These are phyloP conservation scores for Pararge aegeria DNA, from an alignment of 1,140 invertebrate genomes.

Conservation along the genomic window DNA sequence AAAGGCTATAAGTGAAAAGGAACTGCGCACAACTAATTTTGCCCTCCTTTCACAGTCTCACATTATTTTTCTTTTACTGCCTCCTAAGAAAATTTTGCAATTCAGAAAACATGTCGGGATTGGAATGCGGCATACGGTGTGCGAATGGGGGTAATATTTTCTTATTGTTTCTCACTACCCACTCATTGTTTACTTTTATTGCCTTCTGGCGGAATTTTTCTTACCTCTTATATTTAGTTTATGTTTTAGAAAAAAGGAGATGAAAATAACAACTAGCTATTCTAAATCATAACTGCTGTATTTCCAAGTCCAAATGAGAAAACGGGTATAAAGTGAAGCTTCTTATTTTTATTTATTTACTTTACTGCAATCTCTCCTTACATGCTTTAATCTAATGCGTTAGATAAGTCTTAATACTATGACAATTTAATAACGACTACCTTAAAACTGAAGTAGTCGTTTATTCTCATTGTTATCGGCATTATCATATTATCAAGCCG, in stretches of 20 bases:
- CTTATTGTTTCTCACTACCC: constrained; percentile 7
- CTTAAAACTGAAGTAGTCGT: no score
- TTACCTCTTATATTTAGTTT: not conserved
- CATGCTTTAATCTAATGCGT: no score
- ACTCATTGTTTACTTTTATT: constrained; percentile 18
- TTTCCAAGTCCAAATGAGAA: no score
- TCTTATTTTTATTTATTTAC: no score
- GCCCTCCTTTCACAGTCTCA: not conserved
- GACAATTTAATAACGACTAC: no score
- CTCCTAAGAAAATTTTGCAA: constrained; percentile 11
- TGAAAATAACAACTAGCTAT: not conserved
- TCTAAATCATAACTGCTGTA: not conserved
- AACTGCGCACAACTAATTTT: constrained; percentile 11
- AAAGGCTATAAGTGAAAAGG: not conserved
- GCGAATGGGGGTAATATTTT: constrained; percentile 15
- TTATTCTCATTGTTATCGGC: no score
- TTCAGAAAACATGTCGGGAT: constrained; percentile 13
- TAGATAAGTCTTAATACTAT: no score
- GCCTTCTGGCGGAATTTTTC: constrained; percentile 2
- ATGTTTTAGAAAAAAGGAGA: not conserved
- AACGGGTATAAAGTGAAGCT: no score
- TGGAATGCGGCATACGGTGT: constrained; percentile 8
- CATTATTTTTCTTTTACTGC: constrained; percentile 17
- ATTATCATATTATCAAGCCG: no score
- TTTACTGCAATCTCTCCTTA: no score